Evolutionary conservation across 2,888 invertebrate species (phyloP).

Genomic region (Urechis unicinctus): DNA sequence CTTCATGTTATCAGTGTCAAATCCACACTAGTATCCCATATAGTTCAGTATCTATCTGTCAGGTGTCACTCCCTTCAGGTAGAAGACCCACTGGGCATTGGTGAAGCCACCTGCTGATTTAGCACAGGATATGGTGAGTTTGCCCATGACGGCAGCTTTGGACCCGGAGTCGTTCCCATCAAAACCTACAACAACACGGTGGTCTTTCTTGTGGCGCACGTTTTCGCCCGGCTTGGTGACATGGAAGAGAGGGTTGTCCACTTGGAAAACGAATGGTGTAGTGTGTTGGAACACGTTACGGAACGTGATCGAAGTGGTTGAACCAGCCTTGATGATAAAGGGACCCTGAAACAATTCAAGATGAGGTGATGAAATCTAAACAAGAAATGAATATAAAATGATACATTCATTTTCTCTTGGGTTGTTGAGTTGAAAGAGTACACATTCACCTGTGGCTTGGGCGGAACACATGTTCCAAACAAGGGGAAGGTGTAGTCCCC

Average conservation of each 20-base stretch:
- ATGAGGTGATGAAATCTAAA: not conserved
- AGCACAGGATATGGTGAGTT: slow-evolving; percentile 46
- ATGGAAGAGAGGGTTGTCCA: slow-evolving; percentile 52
- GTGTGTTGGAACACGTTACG: slow-evolving; percentile 52
- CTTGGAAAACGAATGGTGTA: slow-evolving; percentile 48
- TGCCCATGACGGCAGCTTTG: slow-evolving; percentile 48
- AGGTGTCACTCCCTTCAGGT: slow-evolving; percentile 45
- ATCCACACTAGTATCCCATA: too few relatives aligned
- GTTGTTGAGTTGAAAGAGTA: too few relatives aligned
- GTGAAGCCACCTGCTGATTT: slow-evolving; percentile 43
- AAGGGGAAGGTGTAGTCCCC: slow-evolving; percentile 52
- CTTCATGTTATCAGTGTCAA: too few relatives aligned
- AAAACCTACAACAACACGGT: slow-evolving; percentile 49
- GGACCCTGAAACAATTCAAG: slow-evolving; percentile 47
- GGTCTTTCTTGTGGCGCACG: slow-evolving; percentile 49
- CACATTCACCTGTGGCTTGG: slow-evolving; percentile 53
- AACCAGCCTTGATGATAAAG: slow-evolving; percentile 48
- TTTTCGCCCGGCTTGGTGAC: slow-evolving; percentile 47
- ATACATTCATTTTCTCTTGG: too few relatives aligned
- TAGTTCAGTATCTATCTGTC: too few relatives aligned
- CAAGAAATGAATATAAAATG: slow-evolving; percentile 1
- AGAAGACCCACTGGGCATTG: slow-evolving; percentile 51
- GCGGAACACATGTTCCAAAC: slow-evolving; percentile 51
- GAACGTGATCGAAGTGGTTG: slow-evolving; percentile 50
- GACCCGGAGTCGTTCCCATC: slow-evolving; percentile 44